Evolutionary conservation across 2,113 vertebrate species (phyloP).

Genomic region (Orientallactaga bullata): DNA sequence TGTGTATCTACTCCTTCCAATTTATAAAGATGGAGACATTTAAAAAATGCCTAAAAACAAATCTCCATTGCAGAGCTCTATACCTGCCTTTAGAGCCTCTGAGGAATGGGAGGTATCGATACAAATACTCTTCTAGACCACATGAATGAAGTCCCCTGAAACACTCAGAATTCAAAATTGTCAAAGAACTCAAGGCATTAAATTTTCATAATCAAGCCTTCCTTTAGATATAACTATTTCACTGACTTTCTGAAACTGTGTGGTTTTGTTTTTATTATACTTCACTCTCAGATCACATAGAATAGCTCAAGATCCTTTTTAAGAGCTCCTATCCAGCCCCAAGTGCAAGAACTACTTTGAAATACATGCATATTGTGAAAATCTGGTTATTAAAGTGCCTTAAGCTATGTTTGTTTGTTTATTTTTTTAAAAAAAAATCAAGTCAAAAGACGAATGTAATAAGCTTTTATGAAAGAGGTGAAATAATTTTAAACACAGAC

Average conservation of each 20-base stretch:
- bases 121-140: constrained; percentile 83
- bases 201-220: constrained; percentile 77
- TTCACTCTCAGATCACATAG: constrained; percentile 79
- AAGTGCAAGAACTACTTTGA: constrained; percentile 45
- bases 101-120: constrained; percentile 52
- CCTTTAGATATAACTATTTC: constrained; percentile 86
- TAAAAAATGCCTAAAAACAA: constrained; percentile 19
- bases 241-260: constrained; percentile 84
- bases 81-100: neutral
- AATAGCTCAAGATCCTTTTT: constrained; percentile 54
- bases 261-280: constrained; percentile 78
- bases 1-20: constrained; percentile 22
- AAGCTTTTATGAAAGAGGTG: constrained; percentile 90
- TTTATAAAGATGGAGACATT: constrained; percentile 14
- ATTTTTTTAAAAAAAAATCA: constrained; percentile 82
- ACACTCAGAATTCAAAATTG: constrained; percentile 80
- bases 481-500: constrained; percentile 94
- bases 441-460: constrained; percentile 85
- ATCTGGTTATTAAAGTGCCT: constrained; percentile 61
- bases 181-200: constrained; percentile 78
- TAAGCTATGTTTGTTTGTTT: constrained; percentile 85
- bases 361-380: constrained; percentile 42
- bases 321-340: constrained; percentile 23
- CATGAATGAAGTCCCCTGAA: constrained; percentile 76
- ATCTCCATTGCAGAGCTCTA: neutral